These are phyloP conservation scores for Amphipoea lucens DNA, from an alignment of 2,888 invertebrate species.

Conservation along the genomic window DNA sequence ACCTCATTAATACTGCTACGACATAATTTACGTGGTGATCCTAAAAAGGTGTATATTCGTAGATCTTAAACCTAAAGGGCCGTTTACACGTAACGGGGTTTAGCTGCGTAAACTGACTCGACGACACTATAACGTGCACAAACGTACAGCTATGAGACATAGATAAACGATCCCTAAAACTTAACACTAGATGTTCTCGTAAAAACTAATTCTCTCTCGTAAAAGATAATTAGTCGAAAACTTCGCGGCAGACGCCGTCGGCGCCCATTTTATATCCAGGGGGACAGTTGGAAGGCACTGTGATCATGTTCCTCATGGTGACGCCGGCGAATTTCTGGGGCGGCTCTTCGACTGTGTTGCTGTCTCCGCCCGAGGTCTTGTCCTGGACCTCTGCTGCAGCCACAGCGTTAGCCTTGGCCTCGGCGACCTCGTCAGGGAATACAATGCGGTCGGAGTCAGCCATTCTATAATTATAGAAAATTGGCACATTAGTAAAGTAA, in stretches of 20 bases:
- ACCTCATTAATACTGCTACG: constrained; percentile 68
- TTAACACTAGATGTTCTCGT: constrained; percentile 21
- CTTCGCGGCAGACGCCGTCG: constrained; percentile 78
- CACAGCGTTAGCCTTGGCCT: constrained; percentile 70
- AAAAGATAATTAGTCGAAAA: constrained; percentile 65
- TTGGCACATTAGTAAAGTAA: constrained; percentile 3
- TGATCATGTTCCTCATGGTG: constrained; percentile 78
- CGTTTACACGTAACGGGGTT: constrained; percentile 15
- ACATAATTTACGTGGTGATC: constrained; percentile 18
- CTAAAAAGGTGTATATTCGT: constrained; percentile 32
- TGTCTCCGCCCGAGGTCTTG: constrained; percentile 71
- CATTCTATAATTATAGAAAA: constrained; percentile 73
- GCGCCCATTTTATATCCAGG: constrained; percentile 72
- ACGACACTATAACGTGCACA: constrained; percentile 31
- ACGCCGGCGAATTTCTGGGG: constrained; percentile 52
- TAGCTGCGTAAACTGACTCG: constrained; percentile 17
- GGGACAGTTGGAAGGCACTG: constrained; percentile 76
- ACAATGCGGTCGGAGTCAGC: constrained; percentile 80
- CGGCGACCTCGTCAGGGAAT: constrained; percentile 81
- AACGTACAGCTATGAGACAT: constrained; percentile 13
- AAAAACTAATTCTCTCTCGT: neutral
- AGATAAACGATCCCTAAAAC: constrained; percentile 23
- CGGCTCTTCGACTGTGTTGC: constrained; percentile 73
- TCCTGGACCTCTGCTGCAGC: constrained; percentile 50
- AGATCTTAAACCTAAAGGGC: constrained; percentile 32